Conservation (phyloP, 2,797 vertebrate genomes). For the Manis crassicaudata region DNA sequence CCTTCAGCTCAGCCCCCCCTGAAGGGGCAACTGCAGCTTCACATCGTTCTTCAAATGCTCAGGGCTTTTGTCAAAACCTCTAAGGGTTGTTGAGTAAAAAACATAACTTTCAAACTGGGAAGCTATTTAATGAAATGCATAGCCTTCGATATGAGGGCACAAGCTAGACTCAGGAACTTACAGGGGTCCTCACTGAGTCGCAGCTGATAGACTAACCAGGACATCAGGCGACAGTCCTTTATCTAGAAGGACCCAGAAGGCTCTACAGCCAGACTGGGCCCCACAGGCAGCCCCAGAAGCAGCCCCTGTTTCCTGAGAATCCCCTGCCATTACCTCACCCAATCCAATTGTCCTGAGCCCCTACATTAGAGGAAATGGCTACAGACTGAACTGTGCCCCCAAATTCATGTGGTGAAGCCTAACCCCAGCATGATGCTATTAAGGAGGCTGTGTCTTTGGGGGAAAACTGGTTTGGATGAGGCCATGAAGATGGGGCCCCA, state of each 20-base stretch:
- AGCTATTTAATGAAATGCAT: background rate
- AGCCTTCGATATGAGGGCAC: background rate
- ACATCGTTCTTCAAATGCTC: background rate
- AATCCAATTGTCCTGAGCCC: background rate
- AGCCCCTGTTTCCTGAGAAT: background rate
- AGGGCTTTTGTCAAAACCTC: background rate
- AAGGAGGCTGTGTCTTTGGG: background rate
- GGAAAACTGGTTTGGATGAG: background rate
- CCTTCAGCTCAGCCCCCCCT: background rate
- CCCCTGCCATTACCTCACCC: background rate
- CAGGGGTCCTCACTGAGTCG: accelerated
- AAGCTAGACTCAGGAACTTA: background rate
- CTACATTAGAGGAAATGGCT: too few relatives aligned
- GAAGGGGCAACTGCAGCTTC: background rate
- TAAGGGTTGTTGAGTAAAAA: background rate
- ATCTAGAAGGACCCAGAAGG: background rate
- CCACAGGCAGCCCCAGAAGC: background rate
- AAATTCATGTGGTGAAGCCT: background rate
- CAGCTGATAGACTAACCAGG: accelerated
- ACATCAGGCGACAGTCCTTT: background rate
- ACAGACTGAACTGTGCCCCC: background rate
- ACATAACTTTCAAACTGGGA: background rate
- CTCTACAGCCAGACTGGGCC: background rate
- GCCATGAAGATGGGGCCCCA: background rate
- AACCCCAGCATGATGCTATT: background rate